Evolutionary conservation across 2,888 invertebrate species (phyloP), one percentile per base, ranked within the genome.

Genomic region (Parthenolecanium corni): DNA sequence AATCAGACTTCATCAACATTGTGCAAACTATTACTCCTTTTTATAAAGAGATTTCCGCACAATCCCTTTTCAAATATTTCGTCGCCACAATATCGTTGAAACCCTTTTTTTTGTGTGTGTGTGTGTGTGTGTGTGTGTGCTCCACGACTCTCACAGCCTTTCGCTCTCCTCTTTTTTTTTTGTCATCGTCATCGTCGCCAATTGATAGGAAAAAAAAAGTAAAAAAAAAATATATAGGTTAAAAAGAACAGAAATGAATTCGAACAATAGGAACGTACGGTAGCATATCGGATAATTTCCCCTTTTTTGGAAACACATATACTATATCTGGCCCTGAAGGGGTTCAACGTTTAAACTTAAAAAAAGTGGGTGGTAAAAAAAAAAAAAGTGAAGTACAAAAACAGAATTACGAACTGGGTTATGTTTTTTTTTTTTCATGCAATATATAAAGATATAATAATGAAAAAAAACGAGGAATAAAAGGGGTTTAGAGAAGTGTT

Each of bases 251-350:
- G 44, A 61, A n/a, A 61, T 61, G 31, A 61, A 31, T 49, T 49
- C 61, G 14, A 49, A 61, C 61, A 61, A 61, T 47, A 40, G 61
- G 49, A 49, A 61, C 51, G 47, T 49, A 49, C 61, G 61, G 47
- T 38, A 36, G 61, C n/a, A 47, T 47, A 21, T 49, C 61, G 61
- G 61, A 61, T 61, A 61, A 61, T 61, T 61, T 61, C 61, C 61
- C 61, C 61, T 61, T 61, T 61, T 61, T 61, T 61, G 49, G 61
- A 51, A 61, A 61, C 44, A 49, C 31, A 49, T 57, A 25, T 51
- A 49, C 14, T 11, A 23, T 23, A 25, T 49, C 38, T 14, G 36
- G 49, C 49, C 61, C 36, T n/a, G 20, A 51, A 31, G 31, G 61
- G 61, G 61, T 61, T 61, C 61, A 49, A 61, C 61, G 49, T 61